Conservation (phyloP, 2,888 invertebrate genomes). For the Ophioninae sp. region DNA sequence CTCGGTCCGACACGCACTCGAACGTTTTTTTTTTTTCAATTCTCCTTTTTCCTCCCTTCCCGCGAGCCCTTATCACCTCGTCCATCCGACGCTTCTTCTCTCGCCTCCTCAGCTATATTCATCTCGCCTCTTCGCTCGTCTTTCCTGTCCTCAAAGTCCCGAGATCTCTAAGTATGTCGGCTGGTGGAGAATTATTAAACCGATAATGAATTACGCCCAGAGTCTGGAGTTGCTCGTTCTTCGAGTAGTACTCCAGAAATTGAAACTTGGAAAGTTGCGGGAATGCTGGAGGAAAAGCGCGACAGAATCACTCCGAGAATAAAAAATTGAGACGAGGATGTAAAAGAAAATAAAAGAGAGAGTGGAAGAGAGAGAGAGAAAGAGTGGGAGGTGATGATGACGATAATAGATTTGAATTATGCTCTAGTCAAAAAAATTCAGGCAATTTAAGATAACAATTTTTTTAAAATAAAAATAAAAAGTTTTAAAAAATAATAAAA, state of each 20-base stretch:
- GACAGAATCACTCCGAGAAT: neutral
- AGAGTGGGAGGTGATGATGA: too few species aligned
- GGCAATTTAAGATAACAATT: too few species aligned
- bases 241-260: conserved; percentile 1
- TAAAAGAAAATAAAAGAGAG: neutral
- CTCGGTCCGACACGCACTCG: neutral
- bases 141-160: conserved; percentile 1
- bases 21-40: conserved; percentile 20
- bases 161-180: conserved; percentile 6
- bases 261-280: conserved; percentile 1
- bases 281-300: conserved; percentile 6
- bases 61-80: too few species aligned
- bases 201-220: conserved; percentile 49
- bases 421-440: too few species aligned
- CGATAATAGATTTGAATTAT: too few species aligned
- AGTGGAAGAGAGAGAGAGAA: neutral
- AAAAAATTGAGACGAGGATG: neutral
- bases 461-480: too few species aligned
- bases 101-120: conserved; percentile 16
- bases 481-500: too few species aligned
- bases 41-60: conserved; percentile 22
- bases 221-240: conserved; percentile 28
- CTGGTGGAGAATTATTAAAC: conserved; percentile 25
- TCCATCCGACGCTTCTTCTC: neutral
- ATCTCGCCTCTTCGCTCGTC: conserved; percentile 31